Conservation (phyloP, 2,113 vertebrate genomes). For the rat (Rattus norvegicus) region DNA sequence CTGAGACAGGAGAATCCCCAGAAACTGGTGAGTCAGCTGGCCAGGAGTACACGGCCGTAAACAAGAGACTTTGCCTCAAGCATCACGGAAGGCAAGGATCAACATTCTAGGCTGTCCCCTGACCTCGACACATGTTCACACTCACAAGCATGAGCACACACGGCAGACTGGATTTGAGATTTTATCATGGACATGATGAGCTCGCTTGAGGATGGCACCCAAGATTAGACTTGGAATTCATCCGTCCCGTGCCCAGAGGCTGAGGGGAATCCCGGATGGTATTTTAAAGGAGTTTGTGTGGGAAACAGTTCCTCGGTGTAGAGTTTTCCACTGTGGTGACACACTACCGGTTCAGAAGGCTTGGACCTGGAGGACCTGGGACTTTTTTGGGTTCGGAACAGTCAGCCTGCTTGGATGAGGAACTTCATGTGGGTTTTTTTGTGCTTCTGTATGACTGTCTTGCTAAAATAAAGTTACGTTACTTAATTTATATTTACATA, state of each 20-base stretch:
- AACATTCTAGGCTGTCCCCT: background rate
- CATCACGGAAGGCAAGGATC: accelerated
- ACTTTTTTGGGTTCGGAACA: background rate
- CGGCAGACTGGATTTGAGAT: too few species aligned
- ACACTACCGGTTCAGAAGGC: too few species aligned
- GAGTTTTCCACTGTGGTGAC: background rate
- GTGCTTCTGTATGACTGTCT: background rate
- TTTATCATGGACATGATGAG: background rate
- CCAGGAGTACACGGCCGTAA: too few species aligned
- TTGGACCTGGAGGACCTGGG: background rate
- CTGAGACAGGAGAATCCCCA: background rate
- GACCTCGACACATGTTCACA: background rate
- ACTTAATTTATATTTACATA: background rate
- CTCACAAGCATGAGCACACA: background rate
- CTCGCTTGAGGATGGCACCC: background rate
- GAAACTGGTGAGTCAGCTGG: background rate
- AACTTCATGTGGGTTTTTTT: background rate
- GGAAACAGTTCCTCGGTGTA: background rate
- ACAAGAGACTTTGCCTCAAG: background rate
- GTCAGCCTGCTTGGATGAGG: background rate
- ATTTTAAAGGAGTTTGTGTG: background rate
- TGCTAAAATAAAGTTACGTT: slow-evolving; percentile 12
- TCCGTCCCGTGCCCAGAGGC: background rate
- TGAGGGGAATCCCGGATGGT: background rate
- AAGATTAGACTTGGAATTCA: background rate